Evolutionary conservation across 2,797 vertebrate species (phyloP).

Genomic region (Setipinna tenuifilis): DNA sequence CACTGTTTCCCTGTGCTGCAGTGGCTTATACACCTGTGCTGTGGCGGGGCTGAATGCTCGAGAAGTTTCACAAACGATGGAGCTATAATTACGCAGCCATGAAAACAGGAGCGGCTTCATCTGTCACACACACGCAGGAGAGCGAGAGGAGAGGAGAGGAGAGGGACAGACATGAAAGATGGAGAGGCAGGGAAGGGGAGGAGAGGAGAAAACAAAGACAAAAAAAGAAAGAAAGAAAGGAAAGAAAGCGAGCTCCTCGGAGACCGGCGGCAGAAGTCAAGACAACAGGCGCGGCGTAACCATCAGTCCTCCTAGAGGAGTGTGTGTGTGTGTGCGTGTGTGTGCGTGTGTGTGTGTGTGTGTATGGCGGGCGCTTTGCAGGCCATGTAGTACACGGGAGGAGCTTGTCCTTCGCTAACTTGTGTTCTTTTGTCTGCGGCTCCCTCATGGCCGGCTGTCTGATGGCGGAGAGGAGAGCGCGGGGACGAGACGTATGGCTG

Average conservation of each 20-base stretch:
- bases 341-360: neutral
- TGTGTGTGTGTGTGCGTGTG: neutral
- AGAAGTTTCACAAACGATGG: too few relatives aligned
- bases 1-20: neutral
- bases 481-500: constrained; percentile 63
- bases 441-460: constrained; percentile 60
- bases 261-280: neutral
- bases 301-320: neutral
- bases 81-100: too few relatives aligned
- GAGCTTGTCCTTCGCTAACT: constrained; percentile 55
- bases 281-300: neutral
- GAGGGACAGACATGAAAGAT: neutral
- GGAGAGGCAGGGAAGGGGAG: neutral
- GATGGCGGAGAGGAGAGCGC: constrained; percentile 50
- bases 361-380: neutral
- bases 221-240: neutral
- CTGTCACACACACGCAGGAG: too few relatives aligned
- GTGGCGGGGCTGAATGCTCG: neutral
- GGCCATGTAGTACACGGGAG: constrained; percentile 48
- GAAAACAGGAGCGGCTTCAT: too few relatives aligned
- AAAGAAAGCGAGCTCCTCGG: neutral
- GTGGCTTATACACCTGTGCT: neutral
- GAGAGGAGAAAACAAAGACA: neutral
- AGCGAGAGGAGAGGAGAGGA: neutral
- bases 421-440: constrained; percentile 55